Evolutionary conservation across 2,113 vertebrate genomes (phyloP).

Genomic region (Rhinopomastus cyanomelas): DNA sequence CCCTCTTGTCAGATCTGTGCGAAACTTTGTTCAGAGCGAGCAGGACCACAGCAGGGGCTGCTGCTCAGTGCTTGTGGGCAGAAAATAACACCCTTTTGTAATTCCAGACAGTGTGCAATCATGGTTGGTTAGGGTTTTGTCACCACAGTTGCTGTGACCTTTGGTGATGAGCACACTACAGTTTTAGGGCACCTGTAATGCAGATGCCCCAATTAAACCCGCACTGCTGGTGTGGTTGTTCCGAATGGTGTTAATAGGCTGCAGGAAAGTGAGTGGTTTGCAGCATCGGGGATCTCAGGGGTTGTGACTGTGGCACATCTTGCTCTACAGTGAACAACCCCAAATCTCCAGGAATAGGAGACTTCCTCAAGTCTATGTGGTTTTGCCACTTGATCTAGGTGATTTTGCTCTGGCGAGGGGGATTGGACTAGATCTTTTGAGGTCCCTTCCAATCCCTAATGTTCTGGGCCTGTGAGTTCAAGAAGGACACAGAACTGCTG

Average conservation of each 20-base stretch:
- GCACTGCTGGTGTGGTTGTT: neutral
- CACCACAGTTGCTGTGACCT: neutral
- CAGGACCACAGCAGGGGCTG: neutral
- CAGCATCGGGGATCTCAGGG: neutral
- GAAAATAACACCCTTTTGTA: no score
- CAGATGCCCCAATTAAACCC: neutral
- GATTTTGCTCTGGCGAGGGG: no score
- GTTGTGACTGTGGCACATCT: neutral
- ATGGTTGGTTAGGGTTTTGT: neutral
- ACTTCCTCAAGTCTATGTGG: neutral
- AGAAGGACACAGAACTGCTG: no score
- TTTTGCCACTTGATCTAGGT: no score
- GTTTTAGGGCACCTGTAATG: neutral
- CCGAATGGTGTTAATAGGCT: neutral
- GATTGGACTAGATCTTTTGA: no score
- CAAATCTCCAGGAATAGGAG: neutral
- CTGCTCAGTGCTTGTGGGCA: neutral
- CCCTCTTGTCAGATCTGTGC: neutral
- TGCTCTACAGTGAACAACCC: neutral
- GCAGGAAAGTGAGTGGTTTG: no score
- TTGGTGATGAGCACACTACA: neutral
- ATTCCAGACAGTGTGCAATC: no score
- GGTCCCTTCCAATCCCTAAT: no score
- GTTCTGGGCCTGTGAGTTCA: no score
- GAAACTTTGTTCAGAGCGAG: neutral